These are phyloP conservation scores for Drosophila dives DNA, from an alignment of 2,888 invertebrate genomes.

Conservation along the genomic window DNA sequence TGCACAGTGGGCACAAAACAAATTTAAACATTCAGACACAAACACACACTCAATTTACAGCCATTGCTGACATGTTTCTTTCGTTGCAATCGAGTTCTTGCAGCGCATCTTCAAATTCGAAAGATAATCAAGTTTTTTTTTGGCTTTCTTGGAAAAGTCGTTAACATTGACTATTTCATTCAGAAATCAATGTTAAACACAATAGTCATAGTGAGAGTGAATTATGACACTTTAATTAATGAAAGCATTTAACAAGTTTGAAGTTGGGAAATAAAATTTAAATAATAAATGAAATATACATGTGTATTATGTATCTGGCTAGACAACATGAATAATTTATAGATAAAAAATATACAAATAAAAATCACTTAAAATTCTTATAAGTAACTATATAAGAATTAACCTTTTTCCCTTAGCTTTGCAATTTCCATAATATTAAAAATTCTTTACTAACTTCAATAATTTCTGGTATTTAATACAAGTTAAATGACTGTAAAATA, in stretches of 20 bases:
- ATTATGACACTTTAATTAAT: background rate
- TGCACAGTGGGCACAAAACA: slow-evolving; percentile 30
- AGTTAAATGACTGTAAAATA: background rate
- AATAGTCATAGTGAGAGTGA: background rate
- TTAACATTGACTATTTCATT: background rate
- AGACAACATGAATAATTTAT: background rate
- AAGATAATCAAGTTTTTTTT: background rate
- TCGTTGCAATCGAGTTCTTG: background rate
- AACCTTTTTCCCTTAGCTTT: background rate
- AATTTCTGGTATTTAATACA: background rate
- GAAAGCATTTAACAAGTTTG: background rate
- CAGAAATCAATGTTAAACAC: background rate
- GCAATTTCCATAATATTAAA: background rate
- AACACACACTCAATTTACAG: background rate
- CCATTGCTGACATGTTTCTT: background rate
- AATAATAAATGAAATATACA: background rate
- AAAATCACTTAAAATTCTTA: background rate
- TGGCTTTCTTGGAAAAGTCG: background rate
- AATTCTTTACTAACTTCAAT: background rate
- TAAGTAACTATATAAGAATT: background rate
- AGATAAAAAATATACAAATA: background rate
- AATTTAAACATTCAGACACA: background rate
- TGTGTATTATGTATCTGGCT: background rate
- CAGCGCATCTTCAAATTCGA: background rate
- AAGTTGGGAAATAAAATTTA: background rate